Evolutionary conservation across 35 echinoderm and acorn worm genomes (phyloP).

Genomic region (Lytechinus variegatus): DNA sequence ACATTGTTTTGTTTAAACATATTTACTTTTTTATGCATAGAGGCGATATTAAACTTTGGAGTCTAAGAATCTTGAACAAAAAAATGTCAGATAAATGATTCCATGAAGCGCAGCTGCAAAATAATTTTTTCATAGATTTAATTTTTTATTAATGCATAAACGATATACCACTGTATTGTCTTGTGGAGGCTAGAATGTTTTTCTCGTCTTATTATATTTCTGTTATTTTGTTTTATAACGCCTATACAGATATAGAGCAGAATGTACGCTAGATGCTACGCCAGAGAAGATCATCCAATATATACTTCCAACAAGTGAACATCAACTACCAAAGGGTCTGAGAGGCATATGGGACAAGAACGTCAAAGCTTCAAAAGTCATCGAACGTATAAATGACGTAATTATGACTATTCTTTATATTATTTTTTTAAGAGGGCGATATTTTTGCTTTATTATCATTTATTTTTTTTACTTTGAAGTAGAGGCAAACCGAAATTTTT

Average conservation of each 20-base stretch:
- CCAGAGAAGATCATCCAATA: conserved; percentile 88
- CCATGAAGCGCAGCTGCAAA: too few relatives aligned
- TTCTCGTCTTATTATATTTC: not conserved
- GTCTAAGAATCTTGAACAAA: not conserved
- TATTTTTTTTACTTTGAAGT: too few relatives aligned
- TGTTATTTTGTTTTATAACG: not conserved
- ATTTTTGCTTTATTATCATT: too few relatives aligned
- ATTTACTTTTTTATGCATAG: not conserved
- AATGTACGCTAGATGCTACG: conserved; percentile 81
- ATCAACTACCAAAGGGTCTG: conserved; percentile 70
- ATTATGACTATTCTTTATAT: not conserved
- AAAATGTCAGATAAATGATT: too few relatives aligned
- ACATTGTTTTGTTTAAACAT: not conserved
- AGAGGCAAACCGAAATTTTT: too few relatives aligned
- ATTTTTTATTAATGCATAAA: too few relatives aligned
- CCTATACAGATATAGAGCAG: conserved; percentile 82
- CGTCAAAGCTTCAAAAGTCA: conserved; percentile 87
- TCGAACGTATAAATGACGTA: conserved; percentile 91
- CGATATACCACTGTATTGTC: too few relatives aligned
- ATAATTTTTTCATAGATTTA: too few relatives aligned
- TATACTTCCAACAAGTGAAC: conserved; percentile 68
- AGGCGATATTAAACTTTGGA: not conserved
- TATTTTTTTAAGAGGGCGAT: too few relatives aligned
- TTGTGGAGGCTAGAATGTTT: too few relatives aligned
- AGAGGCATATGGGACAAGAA: conserved; percentile 98